Evolutionary conservation across 30 jellyfish, hydroid and myxozoan species (phyloP).

Genomic region (Cassiopea andromeda): DNA sequence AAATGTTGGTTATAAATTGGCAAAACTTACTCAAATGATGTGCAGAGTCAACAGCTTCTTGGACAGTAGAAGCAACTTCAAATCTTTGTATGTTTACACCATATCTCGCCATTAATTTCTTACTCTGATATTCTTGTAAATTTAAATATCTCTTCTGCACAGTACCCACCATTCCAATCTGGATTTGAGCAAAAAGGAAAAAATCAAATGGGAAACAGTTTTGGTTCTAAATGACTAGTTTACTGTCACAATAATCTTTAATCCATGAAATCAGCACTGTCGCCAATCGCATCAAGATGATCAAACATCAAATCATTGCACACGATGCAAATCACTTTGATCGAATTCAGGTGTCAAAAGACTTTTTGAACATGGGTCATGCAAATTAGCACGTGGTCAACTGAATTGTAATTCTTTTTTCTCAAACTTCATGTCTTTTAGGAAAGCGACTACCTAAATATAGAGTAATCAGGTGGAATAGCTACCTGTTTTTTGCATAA

Average conservation of each 20-base stretch:
- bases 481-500: conserved; percentile 43
- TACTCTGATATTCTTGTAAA: conserved; percentile 96
- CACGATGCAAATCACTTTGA: too few species aligned
- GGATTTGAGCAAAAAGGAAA: not conserved
- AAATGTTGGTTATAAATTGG: not conserved
- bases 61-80: conserved; percentile 88
- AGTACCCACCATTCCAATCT: conserved; percentile 63
- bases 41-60: conserved; percentile 85
- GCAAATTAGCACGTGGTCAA: too few species aligned
- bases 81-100: conserved; percentile 85
- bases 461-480: not conserved
- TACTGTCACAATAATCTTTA: too few species aligned
- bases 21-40: conserved; percentile 68
- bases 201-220: not conserved
- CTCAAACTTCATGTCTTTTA: too few species aligned
- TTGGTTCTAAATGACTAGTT: too few species aligned
- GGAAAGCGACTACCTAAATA: too few species aligned
- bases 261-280: too few species aligned
- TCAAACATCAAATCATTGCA: too few species aligned
- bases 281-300: too few species aligned
- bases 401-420: too few species aligned
- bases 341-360: too few species aligned
- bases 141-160: conserved; percentile 75
- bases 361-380: too few species aligned
- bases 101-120: conserved; percentile 87